A percentile compares a stretch with the other conserved stretches of the same genome.
These are phyloP conservation scores for Lacanobia wlatinum DNA, from an alignment of 2,888 invertebrate species.

Conservation along the genomic window DNA sequence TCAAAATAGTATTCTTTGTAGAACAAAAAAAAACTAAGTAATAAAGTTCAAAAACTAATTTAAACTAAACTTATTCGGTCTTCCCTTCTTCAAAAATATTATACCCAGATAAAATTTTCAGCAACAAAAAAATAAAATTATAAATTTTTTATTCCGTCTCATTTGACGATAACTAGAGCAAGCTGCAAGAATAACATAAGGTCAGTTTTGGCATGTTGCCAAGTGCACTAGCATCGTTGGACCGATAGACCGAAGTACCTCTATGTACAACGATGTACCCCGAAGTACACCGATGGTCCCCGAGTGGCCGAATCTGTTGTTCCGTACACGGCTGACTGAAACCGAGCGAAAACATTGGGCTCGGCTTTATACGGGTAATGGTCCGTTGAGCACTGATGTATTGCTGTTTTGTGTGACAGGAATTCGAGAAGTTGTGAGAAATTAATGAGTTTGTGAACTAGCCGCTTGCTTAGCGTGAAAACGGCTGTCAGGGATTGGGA, in stretches of 20 bases:
- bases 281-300: neutral
- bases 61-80: neutral
- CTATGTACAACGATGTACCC: constrained; percentile 16
- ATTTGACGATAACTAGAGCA: constrained; percentile 24
- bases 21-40: neutral
- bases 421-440: neutral
- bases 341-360: constrained; percentile 25
- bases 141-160: constrained; percentile 16
- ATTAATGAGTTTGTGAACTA: constrained; percentile 36
- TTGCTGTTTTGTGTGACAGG: constrained; percentile 37
- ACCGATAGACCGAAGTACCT: constrained; percentile 38
- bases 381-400: constrained; percentile 40
- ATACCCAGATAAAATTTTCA: neutral
- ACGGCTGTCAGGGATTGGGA: neutral
- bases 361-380: constrained; percentile 34
- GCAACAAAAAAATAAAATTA: constrained; percentile 10
- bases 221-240: constrained; percentile 44
- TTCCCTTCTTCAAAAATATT: neutral
- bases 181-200: constrained; percentile 48
- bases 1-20: neutral
- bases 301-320: constrained; percentile 41
- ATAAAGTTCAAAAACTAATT: neutral
- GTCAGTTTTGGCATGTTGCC: constrained; percentile 41
- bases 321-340: constrained; percentile 40
- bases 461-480: constrained; percentile 15